A percentile compares a stretch with the other conserved stretches of the same genome.
phyloP scores from a whole-genome alignment of 1,140 invertebrate genomes.

The Orius insidiosus region DNA sequence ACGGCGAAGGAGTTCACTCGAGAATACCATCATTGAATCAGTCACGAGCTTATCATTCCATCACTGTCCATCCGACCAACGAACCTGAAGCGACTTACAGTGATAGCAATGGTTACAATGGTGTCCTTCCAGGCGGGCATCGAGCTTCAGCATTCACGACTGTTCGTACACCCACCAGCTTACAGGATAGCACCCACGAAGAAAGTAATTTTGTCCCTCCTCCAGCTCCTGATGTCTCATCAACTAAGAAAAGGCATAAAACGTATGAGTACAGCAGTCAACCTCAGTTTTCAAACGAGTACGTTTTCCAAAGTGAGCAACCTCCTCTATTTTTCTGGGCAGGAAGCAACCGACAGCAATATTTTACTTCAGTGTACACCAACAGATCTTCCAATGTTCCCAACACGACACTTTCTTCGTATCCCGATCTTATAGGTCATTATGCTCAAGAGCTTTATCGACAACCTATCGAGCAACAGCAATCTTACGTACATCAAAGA shows the following conservation, averaged over 20 bases:
- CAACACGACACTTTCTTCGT: constrained; percentile 33
- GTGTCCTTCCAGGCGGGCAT: constrained; percentile 28
- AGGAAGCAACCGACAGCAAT: constrained; percentile 44
- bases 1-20: constrained; percentile 1
- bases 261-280: constrained; percentile 34
- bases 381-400: constrained; percentile 37
- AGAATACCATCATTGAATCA: neutral
- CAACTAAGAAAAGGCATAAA: constrained; percentile 5
- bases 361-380: constrained; percentile 51
- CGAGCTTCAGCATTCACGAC: constrained; percentile 30
- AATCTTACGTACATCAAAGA: too few relatives aligned
- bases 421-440: constrained; percentile 47
- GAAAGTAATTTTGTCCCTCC: constrained; percentile 33
- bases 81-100: constrained; percentile 22
- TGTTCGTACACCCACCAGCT: constrained; percentile 26
- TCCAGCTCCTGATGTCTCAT: constrained; percentile 25
- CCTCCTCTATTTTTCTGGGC: constrained; percentile 57
- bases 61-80: constrained; percentile 15
- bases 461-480: neutral
- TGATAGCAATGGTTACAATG: constrained; percentile 18
- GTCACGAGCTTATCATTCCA: constrained; percentile 3
- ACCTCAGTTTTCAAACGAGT: neutral
- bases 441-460: constrained; percentile 26
- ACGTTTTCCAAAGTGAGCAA: constrained; percentile 21
- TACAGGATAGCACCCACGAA: constrained; percentile 18